Percentiles rank a stretch among this genome's conserved stretches.
phyloP scores from a whole-genome alignment of 2,113 vertebrate genomes.

The Blennius ocellaris region DNA sequence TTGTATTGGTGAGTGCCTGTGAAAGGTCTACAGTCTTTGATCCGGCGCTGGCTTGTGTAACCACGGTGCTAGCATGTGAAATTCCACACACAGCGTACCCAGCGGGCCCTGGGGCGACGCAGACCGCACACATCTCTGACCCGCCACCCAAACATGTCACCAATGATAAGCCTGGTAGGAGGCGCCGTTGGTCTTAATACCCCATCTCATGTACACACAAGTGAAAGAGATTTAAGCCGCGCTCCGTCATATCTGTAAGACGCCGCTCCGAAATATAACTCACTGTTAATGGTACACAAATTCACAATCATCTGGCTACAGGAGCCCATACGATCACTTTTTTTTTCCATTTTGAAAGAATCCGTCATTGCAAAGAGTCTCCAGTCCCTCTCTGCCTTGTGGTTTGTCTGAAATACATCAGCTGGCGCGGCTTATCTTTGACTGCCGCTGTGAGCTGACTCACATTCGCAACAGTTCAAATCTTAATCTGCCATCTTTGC shows the following conservation, averaged over 20 bases:
- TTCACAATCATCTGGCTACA: not conserved
- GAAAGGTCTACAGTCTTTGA: conserved; percentile 78
- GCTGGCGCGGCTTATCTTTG: not conserved
- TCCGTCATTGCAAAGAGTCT: not conserved
- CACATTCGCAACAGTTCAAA: conserved; percentile 46
- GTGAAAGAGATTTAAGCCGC: conserved; percentile 15
- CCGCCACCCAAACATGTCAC: conserved; percentile 52
- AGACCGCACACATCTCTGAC: conserved; percentile 52
- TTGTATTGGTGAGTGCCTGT: conserved; percentile 66
- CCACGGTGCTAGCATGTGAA: conserved; percentile 74
- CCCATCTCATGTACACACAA: conserved; percentile 14
- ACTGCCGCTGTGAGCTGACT: conserved; percentile 18
- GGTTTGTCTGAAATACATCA: conserved; percentile 15
- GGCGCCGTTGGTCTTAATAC: conserved; percentile 45
- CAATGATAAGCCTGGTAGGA: conserved; percentile 39
- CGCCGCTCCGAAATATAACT: not conserved
- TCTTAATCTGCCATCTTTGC: conserved; percentile 61
- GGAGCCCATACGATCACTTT: no score
- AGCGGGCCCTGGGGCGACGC: conserved; percentile 37
- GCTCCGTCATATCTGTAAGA: not conserved
- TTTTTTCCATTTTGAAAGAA: not conserved
- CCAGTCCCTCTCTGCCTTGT: not conserved
- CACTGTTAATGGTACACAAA: not conserved
- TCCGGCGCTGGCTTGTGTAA: conserved; percentile 55
- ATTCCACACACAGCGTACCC: conserved; percentile 69